Evolutionary conservation across 92 coral and sea anemone species (phyloP), one percentile per base, ranked within the genome.

Genomic region (Palythoa grandis): DNA sequence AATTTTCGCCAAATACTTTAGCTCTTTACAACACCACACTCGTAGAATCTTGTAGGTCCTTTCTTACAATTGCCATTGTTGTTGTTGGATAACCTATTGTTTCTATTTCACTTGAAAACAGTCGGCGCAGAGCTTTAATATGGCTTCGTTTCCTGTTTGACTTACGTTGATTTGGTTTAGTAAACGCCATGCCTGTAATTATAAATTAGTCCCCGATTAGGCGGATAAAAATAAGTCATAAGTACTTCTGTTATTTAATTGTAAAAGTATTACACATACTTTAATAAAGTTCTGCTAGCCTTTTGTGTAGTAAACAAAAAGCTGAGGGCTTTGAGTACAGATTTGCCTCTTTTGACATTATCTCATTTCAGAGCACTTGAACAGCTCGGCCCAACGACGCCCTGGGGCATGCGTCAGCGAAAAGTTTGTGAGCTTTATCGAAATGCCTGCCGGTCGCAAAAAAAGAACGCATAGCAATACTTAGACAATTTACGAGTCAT

Each of bases 71-170:
- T 77, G n/a, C 83, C 50, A 61, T 37, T 77, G 70, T 77, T 19
- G 25, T 77, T 57, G 83, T 77, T 14, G 22, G 19, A 54, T 57
- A 58, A 77, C 19, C 23, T 40, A 56, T 77, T 77, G 60, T 66
- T 66, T 37, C 77, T 8, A 13, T 40, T 56, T 77, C 25, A 13
- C 23, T 47, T 66, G 70, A 77, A 37, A 61, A 60, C 57, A 78
- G 54, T 78, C 72, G 72, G 71, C 71, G 58, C 17, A 12, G 70
- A 61, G 69, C 10, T 37, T 61, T 78, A 38, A 20, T 40, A 74
- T 48, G 58, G 48, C 29, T 53, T 14, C 76, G 47, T 50, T 48
- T 74, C 60, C 78, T 74, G 78, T 74, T 48, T 40, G 61, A 22
- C 47, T 74, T 74, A 48, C 58, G 57, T n/a, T 50, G 38, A 74